Conservation (phyloP, 2,888 invertebrate genomes). For the Graphium colonna region DNA sequence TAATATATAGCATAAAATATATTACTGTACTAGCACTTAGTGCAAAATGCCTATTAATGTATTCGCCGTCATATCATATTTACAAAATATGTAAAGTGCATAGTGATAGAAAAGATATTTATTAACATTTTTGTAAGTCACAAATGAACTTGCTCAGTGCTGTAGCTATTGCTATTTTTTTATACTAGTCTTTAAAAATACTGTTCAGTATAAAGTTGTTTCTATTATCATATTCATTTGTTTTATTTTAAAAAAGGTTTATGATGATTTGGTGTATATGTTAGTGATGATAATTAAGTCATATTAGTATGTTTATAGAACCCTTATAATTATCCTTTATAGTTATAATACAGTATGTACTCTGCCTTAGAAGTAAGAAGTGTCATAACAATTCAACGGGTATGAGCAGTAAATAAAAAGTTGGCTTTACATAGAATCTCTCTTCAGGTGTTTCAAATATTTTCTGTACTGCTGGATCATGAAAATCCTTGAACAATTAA, state of each 20-base stretch:
- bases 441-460: too few species aligned
- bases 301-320: too few species aligned
- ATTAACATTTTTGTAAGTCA: constrained; percentile 47
- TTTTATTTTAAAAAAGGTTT: constrained; percentile 21
- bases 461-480: too few species aligned
- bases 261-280: too few species aligned
- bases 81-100: constrained; percentile 12
- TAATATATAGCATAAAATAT: constrained; percentile 53
- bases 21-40: constrained; percentile 44
- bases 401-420: too few species aligned
- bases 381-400: too few species aligned
- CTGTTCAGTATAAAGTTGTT: constrained; percentile 59
- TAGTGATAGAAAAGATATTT: constrained; percentile 33
- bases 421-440: too few species aligned
- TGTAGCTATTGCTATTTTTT: constrained; percentile 75
- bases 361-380: too few species aligned
- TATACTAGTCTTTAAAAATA: constrained; percentile 72
- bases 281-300: too few species aligned
- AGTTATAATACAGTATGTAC: too few species aligned
- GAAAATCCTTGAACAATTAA: too few species aligned
- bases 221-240: constrained; percentile 34
- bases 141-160: constrained; percentile 69
- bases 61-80: constrained; percentile 17
- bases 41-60: constrained; percentile 41
- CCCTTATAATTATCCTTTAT: too few species aligned